phyloP scores from a whole-genome alignment of 1,140 invertebrate species.

The Melipona quadrifasciata region DNA sequence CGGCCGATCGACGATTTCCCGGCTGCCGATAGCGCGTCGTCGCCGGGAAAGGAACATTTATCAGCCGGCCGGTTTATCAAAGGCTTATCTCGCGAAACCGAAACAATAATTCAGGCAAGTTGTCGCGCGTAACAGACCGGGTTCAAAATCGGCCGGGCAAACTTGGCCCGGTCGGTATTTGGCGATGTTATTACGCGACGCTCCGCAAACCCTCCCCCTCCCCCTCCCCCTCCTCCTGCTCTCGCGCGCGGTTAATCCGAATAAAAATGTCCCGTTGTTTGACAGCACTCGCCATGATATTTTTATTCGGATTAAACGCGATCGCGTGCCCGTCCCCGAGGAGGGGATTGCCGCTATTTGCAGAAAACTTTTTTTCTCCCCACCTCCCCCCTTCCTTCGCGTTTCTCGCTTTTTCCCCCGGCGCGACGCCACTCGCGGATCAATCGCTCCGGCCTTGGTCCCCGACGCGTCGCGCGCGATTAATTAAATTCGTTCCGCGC shows the following conservation, averaged over 20 bases:
- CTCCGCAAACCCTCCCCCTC: background rate
- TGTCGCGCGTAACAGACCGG: background rate
- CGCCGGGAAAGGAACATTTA: background rate
- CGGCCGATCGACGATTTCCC: conserved; percentile 35
- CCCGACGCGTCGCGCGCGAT: background rate
- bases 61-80: conserved; percentile 28
- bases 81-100: conserved; percentile 37
- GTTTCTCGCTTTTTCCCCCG: no score
- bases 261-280: conserved; percentile 43
- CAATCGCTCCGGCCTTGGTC: no score
- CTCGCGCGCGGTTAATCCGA: conserved; percentile 8
- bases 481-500: conserved; percentile 11
- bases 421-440: no score
- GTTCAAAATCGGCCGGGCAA: conserved; percentile 13
- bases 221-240: background rate
- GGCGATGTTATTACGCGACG: conserved; percentile 44
- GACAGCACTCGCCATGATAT: conserved; percentile 37
- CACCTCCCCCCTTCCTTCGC: no score
- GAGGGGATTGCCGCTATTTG: background rate
- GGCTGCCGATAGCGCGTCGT: background rate
- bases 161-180: conserved; percentile 13
- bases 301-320: conserved; percentile 42
- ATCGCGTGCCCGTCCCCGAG: background rate
- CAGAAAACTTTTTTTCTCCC: background rate
- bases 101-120: conserved; percentile 40